Percentiles rank a stretch among this genome's conserved stretches.
phyloP scores from a whole-genome alignment of 2,797 vertebrate species.

The Alfaro cultratus region DNA sequence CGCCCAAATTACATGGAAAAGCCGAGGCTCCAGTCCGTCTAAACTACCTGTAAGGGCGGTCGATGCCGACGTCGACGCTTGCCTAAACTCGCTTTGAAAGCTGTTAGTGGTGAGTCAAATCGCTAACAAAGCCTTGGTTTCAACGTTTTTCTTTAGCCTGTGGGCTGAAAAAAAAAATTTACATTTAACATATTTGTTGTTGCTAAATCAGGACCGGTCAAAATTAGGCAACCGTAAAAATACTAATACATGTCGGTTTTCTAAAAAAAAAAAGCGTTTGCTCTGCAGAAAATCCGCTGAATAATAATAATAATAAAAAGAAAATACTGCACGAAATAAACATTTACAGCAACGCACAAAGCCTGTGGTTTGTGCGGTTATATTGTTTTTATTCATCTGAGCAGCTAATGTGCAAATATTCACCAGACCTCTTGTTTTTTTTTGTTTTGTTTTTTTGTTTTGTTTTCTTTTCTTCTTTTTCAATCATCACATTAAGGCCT shows the following conservation, averaged over 20 bases:
- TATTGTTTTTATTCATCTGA: slow-evolving; percentile 73
- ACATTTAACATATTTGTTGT: background rate
- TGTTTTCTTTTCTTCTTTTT: background rate
- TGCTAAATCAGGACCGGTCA: background rate
- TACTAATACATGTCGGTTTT: background rate
- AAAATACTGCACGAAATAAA: slow-evolving; percentile 6
- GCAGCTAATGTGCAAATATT: slow-evolving; percentile 77
- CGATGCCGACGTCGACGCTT: background rate
- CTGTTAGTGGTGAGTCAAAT: background rate
- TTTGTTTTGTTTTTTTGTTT: slow-evolving; percentile 2
- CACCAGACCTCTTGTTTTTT: slow-evolving; percentile 43
- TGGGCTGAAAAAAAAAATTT: background rate
- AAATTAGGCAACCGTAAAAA: background rate
- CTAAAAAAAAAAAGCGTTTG: background rate
- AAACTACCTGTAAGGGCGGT: background rate
- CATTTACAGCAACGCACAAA: slow-evolving; percentile 23
- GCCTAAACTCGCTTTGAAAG: background rate
- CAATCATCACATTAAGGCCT: slow-evolving; percentile 56
- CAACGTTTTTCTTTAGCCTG: background rate
- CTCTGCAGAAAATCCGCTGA: background rate
- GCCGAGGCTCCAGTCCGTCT: background rate
- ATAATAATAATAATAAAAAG: too few relatives aligned
- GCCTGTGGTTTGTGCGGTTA: slow-evolving; percentile 36
- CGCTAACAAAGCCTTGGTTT: background rate
- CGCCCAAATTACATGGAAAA: background rate